Evolutionary conservation across 2,113 vertebrate species (phyloP), one percentile per base, ranked within the genome.

Genomic region (Myotis brandtii): DNA sequence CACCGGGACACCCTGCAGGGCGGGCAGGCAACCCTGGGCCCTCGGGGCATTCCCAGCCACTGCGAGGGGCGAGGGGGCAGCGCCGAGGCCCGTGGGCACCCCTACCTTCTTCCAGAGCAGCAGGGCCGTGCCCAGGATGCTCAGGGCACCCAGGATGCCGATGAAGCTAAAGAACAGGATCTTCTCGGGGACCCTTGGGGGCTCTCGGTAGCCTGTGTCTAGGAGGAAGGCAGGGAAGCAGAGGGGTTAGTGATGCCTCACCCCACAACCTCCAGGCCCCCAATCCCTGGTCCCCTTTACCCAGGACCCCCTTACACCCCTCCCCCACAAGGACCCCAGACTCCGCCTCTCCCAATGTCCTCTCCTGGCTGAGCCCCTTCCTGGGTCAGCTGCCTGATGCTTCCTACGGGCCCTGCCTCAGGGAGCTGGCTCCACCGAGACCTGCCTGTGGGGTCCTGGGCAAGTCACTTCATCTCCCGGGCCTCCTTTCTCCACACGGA

Each of bases 71-170:
- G 12, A 8, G 25, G 25, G 11, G 34, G 18, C 6, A 0, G 34
- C 0, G 0, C 5, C 4, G 11, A 59, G 0, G 0, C 2, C 30
- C 0, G 1, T 2, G 1, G 1, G 5, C 3, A 0, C 2, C 34
- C 17, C 72, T 92, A 97, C 97, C 97, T 97, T 98, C 92, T 98
- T 98, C 98, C 98, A 98, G 43, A 98, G 79, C 84, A 99, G 95
- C 83, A 98, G 75, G n/a, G 75, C 98, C 1, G 98, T 98, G 89
- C 95, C 93, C 0, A 83, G 40, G 66, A 98, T 72, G 50, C 98
- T 98, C 93, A 98, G n/a, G 30, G 56, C 34, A 0, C 86, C 52
- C 92, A 98, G 94, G 94, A 98, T 20, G 94, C 84, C 2, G 0
- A 95, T 96, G 76, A 98, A n/a, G 11, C 87, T 50, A 54, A 96